Base-by-base conservation (phyloP, 2,888 invertebrate genomes). In the Platycheirus albimanus region DNA sequence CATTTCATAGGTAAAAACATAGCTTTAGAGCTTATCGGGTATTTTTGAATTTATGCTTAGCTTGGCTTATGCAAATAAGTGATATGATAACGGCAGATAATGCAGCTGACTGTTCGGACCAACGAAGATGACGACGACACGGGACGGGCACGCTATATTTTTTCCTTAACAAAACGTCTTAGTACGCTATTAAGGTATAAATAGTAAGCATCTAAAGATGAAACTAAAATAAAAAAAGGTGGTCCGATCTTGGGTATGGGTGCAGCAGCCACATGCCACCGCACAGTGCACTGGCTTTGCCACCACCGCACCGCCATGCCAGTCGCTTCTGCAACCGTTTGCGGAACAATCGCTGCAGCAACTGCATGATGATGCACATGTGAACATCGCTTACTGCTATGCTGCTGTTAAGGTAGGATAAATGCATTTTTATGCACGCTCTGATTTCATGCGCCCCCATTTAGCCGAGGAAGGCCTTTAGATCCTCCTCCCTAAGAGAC, bases 71-170 rank as follows among this genome's bases (percentile, higher is more conserved):
- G 83, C 83, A 83, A 83, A 83, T 83, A 69, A 63, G 67, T 69
- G 78, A 83, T 83, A 78, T 83, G 83, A 83, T 83, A 83, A 83
- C 83, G 78, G 72, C 67, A 52, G 70, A 69, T 63, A 75, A 69
- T 69, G 63, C 83, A 71, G 77, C 77, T 74, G 81, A 81, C 81
- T 54, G 63, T 13, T 51, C 66, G 38, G 13, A 13, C n/a, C n/a
- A n/a, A n/a, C n/a, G n/a, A n/a, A n/a, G n/a, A n/a, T 20, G 20
- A 38, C 13, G 13, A 13, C 38, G 38, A 24, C 20, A 51, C 56
- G 69, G 54, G 74, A 33, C 30, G 11, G 19, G 54, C 63, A 56
- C 15, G 64, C 49, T 64, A 67, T n/a, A n/a, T n/a, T n/a, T n/a
- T n/a, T 24, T 33, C 47, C 45, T 63, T 54, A 56, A 63, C 63